Evolutionary conservation across 2,888 invertebrate genomes (phyloP), one percentile per base, ranked within the genome.

Genomic region (Erynnis tages): DNA sequence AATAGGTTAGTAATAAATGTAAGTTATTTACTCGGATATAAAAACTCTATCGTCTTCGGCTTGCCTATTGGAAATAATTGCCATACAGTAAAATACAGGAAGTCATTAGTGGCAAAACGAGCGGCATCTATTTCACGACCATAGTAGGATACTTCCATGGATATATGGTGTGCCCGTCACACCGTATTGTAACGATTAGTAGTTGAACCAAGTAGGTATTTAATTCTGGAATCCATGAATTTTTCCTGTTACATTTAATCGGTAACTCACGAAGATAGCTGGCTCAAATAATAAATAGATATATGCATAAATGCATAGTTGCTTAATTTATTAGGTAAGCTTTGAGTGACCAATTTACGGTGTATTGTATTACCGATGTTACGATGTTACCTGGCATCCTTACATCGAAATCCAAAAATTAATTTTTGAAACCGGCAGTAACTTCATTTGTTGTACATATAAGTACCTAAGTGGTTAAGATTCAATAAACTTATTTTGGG

Each of bases 81-180:
- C 79, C 75, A 65, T 76, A 80, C 78, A 79, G 81, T 83, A 84
- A 86, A 84, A 81, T 76, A 79, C 86, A 82, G 87, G 87, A 88
- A 87, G 83, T 88, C 85, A 82, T 88, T 88, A 87, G 84, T 79
- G 79, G 80, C 74, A 69, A 78, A 82, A 75, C 76, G 76, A 78
- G 74, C 75, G 72, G 83, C 76, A 73, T 80, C 83, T 82, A 82
- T 85, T 82, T 79, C 76, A 82, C 76, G 71, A 76, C 73, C 77
- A 75, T 67, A 67, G 69, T 68, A 68, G 65, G 58, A 66, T 62
- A 59, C 61, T 65, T 62, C 60, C 60, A 62, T 58, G 63, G 57
- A 55, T 61, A 49, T 56, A 58, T 40, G 40, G 66, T 4, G 54
- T 21, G 50, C 25, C 43, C 58, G 49, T 84, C 59, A 82, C 84